Conservation (phyloP, 2,113 vertebrate genomes). For the Seriola rivoliana region DNA sequence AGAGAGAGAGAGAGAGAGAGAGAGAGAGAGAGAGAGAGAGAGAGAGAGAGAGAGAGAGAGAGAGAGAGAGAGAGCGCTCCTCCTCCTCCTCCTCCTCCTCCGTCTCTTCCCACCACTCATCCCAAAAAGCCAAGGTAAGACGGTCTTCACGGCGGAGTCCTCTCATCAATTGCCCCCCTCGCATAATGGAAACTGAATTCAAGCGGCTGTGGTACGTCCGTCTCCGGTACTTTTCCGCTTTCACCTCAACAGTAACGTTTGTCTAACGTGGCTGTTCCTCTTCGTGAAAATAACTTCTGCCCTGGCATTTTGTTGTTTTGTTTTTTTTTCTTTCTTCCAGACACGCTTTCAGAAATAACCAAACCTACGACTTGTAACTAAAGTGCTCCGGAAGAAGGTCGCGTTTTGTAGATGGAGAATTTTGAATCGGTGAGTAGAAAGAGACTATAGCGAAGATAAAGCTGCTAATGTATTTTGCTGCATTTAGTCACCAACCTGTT, state of each 20-base stretch:
- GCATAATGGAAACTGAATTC: slow-evolving; percentile 69
- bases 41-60: slow-evolving; percentile 45
- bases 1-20: slow-evolving; percentile 35
- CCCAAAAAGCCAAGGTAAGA: slow-evolving; percentile 61
- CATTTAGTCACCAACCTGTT: slow-evolving; percentile 18
- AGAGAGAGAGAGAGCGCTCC: slow-evolving; percentile 53
- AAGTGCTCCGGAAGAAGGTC: slow-evolving; percentile 52
- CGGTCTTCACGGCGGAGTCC: slow-evolving; percentile 61
- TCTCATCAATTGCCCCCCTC: slow-evolving; percentile 48
- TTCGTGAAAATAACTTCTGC: slow-evolving; percentile 53
- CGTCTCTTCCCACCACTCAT: slow-evolving; percentile 59
- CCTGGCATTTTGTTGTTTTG: slow-evolving; percentile 3
- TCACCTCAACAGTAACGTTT: slow-evolving; percentile 17
- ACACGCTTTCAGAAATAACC: slow-evolving; percentile 46
- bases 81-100: slow-evolving; percentile 55
- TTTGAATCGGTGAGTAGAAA: slow-evolving; percentile 72
- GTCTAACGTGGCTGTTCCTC: slow-evolving; percentile 23
- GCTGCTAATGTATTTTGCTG: neutral
- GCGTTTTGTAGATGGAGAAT: slow-evolving; percentile 68
- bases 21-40: slow-evolving; percentile 51
- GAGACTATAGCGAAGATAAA: neutral
- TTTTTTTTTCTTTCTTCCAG: slow-evolving; percentile 17
- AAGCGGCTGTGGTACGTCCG: slow-evolving; percentile 54
- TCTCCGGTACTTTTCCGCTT: slow-evolving; percentile 56
- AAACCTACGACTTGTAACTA: slow-evolving; percentile 41